phyloP scores from a whole-genome alignment of 2,113 vertebrate species.

The Gymnobelideus leadbeateri region DNA sequence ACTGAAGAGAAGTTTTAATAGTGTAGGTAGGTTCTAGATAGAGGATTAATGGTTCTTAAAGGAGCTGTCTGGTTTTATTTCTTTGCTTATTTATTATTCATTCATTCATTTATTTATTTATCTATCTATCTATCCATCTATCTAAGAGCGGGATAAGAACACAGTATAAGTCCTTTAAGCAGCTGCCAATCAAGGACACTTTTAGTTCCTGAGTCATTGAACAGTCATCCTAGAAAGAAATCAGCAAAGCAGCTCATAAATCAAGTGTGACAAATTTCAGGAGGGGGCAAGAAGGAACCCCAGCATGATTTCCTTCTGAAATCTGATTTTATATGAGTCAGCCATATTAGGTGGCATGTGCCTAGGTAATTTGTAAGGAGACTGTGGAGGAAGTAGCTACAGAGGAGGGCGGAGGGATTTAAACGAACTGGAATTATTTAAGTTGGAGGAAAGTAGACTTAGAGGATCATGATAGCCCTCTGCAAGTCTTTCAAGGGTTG shows the following conservation, averaged over 20 bases:
- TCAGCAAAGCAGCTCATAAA: constrained; percentile 56
- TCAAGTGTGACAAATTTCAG: constrained; percentile 30
- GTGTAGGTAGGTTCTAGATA: constrained; percentile 46
- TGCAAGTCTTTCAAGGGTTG: neutral
- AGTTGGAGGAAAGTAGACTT: neutral
- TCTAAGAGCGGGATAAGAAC: neutral
- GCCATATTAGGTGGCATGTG: neutral
- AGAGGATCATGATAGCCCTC: neutral
- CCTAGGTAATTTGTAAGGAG: neutral
- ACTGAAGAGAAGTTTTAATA: constrained; percentile 72
- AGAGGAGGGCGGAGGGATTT: neutral
- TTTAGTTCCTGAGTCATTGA: neutral
- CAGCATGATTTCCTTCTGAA: neutral
- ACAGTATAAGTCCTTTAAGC: neutral
- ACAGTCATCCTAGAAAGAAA: constrained; percentile 31
- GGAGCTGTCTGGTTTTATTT: neutral
- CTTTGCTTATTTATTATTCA: neutral
- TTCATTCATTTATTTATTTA: too few species aligned
- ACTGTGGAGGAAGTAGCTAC: neutral
- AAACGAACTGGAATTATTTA: neutral
- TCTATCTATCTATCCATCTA: too few species aligned
- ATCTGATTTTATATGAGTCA: neutral
- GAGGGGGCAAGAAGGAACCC: neutral
- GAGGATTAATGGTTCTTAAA: constrained; percentile 58
- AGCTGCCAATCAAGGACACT: constrained; percentile 41